Base-by-base conservation (phyloP, 2,797 vertebrate genomes). In the Cyprinodon diabolis region DNA sequence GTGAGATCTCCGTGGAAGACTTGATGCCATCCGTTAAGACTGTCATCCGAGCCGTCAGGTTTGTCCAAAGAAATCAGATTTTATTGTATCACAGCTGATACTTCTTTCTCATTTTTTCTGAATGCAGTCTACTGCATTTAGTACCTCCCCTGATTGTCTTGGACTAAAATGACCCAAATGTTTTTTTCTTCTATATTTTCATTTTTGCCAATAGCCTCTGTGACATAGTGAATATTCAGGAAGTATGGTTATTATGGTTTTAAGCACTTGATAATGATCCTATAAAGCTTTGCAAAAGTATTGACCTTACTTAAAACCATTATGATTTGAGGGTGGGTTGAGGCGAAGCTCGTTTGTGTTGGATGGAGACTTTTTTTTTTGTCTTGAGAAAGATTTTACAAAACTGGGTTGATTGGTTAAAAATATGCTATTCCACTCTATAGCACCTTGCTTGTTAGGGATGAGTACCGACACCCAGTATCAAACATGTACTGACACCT, bases 31-130 rank as follows among this genome's bases (percentile, higher is more conserved):
- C 97, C 6, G 95, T 99, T 84, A 99, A 97, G 94, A 96, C 93
- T 43, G 97, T 99, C 88, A 98, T 99, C 80, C 94, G 98, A 92
- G 97, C 98, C 7, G 95, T 99, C 94, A 98, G 98, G 98, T 98
- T 81, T 93, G 96, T 89, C 68, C 63, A 58, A 66, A 67, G 49
- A 80, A 65, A 49, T 12, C 4, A 13, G 19, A 52, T 25, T 58
- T 55, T 21, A 58, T 76, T 65, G 54, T 66, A 45, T 66, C 19
- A 0, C 55, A 35, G 23, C 23, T 55, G 13, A 55, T 23, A 14
- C 67, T 17, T 15, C 37, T 30, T 52, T 54, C 17, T 6, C n/a
- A 4, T 52, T 11, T 15, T 23, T 69, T 23, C 43, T 65, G 30
- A 65, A 62, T 76, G 68, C 47, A 10, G 5, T 66, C 45, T 12